Conservation (phyloP, 2,113 vertebrate species). For the Naja naja region DNA sequence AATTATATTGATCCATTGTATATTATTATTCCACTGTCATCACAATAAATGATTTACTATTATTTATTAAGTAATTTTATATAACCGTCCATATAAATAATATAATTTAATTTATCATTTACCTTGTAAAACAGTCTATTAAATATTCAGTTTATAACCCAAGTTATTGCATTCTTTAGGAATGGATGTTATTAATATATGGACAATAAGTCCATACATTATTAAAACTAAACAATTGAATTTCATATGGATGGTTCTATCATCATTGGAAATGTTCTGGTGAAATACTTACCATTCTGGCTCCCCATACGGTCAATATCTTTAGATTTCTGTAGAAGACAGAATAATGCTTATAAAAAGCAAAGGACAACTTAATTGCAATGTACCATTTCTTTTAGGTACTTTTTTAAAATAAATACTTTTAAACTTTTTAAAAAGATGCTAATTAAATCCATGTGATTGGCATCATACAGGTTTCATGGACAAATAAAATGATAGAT, state of each 20-base stretch:
- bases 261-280: background rate
- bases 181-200: background rate
- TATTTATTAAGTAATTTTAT: background rate
- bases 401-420: background rate
- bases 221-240: background rate
- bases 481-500: slow-evolving; percentile 12
- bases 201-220: background rate
- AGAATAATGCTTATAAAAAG: background rate
- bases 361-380: background rate
- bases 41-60: background rate
- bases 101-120: background rate
- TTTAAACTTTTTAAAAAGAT: background rate
- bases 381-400: background rate
- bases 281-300: background rate
- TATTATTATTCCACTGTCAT: background rate
- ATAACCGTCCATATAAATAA: background rate
- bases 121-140: background rate
- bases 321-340: background rate
- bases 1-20: too few relatives aligned
- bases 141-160: background rate
- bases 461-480: background rate
- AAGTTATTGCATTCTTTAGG: background rate
- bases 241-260: background rate
- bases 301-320: background rate
- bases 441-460: background rate